phyloP scores from a whole-genome alignment of 2,888 invertebrate species.

The Plemyria rubiginata region DNA sequence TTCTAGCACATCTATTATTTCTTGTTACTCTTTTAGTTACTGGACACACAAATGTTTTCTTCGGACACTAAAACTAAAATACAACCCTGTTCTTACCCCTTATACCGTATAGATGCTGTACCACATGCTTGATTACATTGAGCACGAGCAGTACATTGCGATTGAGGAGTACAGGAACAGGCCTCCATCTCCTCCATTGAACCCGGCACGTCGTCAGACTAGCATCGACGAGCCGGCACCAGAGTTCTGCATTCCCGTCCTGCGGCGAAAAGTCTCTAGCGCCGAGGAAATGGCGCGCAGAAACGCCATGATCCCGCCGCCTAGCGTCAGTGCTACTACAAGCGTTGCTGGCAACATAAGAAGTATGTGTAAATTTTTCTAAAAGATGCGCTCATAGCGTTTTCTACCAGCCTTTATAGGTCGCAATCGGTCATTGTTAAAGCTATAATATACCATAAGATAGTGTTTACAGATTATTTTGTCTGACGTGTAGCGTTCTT shows the following conservation, averaged over 20 bases:
- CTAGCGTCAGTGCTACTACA: slow-evolving; percentile 33
- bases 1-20: too few species aligned
- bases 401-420: background rate
- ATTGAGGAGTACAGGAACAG: slow-evolving; percentile 30
- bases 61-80: too few species aligned
- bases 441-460: too few species aligned
- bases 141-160: slow-evolving; percentile 75
- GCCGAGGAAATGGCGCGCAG: slow-evolving; percentile 92
- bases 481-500: too few species aligned
- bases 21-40: too few species aligned
- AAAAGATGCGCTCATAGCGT: background rate
- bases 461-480: too few species aligned
- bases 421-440: background rate
- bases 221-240: slow-evolving; percentile 92
- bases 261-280: slow-evolving; percentile 22
- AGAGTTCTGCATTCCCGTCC: slow-evolving; percentile 94
- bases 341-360: slow-evolving; percentile 41
- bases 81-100: too few species aligned
- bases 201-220: slow-evolving; percentile 86
- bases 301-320: slow-evolving; percentile 85
- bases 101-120: slow-evolving; percentile 88
- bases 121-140: slow-evolving; percentile 96
- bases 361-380: slow-evolving; percentile 37
- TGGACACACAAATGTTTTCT: too few species aligned
- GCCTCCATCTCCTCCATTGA: slow-evolving; percentile 83